These are phyloP conservation scores for Selenia dentaria DNA, from an alignment of 2,888 invertebrate genomes.

Conservation along the genomic window DNA sequence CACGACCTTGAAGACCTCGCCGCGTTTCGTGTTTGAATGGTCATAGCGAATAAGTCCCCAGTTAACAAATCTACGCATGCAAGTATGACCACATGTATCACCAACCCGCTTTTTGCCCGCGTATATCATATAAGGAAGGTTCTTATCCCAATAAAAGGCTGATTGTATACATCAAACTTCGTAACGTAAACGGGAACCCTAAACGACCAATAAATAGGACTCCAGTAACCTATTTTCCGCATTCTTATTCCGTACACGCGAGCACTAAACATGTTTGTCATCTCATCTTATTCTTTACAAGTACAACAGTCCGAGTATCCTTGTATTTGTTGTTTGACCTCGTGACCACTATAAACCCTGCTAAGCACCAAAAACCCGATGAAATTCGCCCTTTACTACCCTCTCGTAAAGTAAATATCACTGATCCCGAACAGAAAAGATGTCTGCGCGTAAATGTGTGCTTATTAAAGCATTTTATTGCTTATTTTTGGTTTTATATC, in stretches of 20 bases:
- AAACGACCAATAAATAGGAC: too few relatives aligned
- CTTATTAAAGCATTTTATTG: conserved; percentile 66
- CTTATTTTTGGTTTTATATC: conserved; percentile 57
- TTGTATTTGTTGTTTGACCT: conserved; percentile 29
- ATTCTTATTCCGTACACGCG: conserved; percentile 17
- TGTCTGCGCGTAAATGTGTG: conserved; percentile 54
- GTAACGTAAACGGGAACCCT: too few relatives aligned
- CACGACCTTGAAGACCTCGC: too few relatives aligned
- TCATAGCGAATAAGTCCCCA: too few relatives aligned
- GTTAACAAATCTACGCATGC: too few relatives aligned
- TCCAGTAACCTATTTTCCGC: too few relatives aligned
- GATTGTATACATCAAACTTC: too few relatives aligned
- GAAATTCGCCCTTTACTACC: conserved; percentile 57
- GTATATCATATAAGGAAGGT: too few relatives aligned
- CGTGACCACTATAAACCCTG: conserved; percentile 33
- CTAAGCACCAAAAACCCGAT: conserved; percentile 44
- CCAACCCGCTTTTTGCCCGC: too few relatives aligned
- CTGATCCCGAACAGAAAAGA: conserved; percentile 55
- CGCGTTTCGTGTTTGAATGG: too few relatives aligned
- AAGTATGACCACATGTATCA: too few relatives aligned
- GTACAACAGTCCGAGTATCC: conserved; percentile 30
- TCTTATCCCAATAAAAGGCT: too few relatives aligned
- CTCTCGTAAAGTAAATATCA: conserved; percentile 65
- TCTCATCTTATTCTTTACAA: conserved; percentile 28
- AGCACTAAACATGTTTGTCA: conserved; percentile 32